These are phyloP conservation scores for Lagodon rhomboides DNA, from an alignment of 2,797 vertebrate genomes.

Conservation along the genomic window DNA sequence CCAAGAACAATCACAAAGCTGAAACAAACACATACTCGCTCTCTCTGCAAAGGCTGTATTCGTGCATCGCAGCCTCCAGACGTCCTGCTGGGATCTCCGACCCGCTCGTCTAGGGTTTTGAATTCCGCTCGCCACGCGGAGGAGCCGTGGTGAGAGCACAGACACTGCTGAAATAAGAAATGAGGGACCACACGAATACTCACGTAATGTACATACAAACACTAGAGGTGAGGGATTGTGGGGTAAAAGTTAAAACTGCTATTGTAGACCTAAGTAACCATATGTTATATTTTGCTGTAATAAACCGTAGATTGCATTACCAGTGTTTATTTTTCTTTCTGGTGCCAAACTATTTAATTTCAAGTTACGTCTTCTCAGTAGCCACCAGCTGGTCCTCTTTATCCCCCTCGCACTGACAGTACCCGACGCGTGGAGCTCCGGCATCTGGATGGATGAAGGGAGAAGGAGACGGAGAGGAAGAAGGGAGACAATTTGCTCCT, in stretches of 20 bases:
- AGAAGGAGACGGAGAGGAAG: slow-evolving; percentile 26
- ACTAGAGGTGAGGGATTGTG: neutral
- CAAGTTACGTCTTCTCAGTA: slow-evolving; percentile 23
- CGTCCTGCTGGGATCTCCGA: slow-evolving; percentile 43
- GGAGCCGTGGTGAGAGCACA: slow-evolving; percentile 19
- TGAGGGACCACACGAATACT: neutral
- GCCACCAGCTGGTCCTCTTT: slow-evolving; percentile 62
- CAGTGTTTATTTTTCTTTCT: slow-evolving; percentile 7
- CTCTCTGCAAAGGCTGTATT: slow-evolving; percentile 27
- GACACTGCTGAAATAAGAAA: slow-evolving; percentile 46
- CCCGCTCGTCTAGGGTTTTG: slow-evolving; percentile 21
- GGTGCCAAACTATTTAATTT: slow-evolving; percentile 17
- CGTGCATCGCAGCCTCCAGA: slow-evolving; percentile 41
- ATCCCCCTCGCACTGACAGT: slow-evolving; percentile 45
- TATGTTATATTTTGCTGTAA: slow-evolving; percentile 19
- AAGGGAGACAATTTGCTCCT: slow-evolving; percentile 50
- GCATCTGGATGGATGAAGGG: slow-evolving; percentile 63
- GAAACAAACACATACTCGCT: slow-evolving; percentile 29
- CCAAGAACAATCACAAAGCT: slow-evolving; percentile 49
- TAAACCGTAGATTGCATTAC: slow-evolving; percentile 1
- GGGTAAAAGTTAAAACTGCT: neutral
- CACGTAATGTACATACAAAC: neutral
- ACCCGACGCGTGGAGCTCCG: slow-evolving; percentile 27
- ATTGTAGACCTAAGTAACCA: neutral
- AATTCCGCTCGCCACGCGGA: slow-evolving; percentile 28